phyloP scores from a whole-genome alignment of 2,797 vertebrate species.

The Sebastes matsubarae region DNA sequence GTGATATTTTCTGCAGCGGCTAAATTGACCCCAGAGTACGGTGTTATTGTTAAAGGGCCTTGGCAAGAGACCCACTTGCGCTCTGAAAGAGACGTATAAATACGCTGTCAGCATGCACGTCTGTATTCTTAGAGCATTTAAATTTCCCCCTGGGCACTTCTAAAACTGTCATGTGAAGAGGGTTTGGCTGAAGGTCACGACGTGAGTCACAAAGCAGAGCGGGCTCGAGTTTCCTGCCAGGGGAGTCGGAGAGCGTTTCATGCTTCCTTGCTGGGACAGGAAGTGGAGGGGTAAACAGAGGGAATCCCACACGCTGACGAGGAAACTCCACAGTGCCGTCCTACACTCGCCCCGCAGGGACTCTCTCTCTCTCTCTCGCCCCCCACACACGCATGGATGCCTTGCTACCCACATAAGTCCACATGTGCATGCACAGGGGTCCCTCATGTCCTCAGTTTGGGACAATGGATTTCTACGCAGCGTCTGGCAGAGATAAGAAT shows the following conservation, averaged over 20 bases:
- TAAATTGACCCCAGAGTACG: background rate
- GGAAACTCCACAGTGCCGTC: slow-evolving; percentile 66
- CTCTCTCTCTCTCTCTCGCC: slow-evolving; percentile 6
- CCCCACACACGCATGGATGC: background rate
- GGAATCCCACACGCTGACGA: slow-evolving; percentile 78
- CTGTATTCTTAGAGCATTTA: slow-evolving; percentile 38
- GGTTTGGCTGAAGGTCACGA: slow-evolving; percentile 65
- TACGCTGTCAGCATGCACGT: background rate
- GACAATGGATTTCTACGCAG: slow-evolving; percentile 22
- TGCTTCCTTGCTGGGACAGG: slow-evolving; percentile 74
- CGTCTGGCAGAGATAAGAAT: slow-evolving; percentile 31
- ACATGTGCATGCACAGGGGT: slow-evolving; percentile 6
- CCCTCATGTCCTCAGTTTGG: slow-evolving; percentile 23
- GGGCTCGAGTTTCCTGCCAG: slow-evolving; percentile 64
- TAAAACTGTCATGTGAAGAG: slow-evolving; percentile 37
- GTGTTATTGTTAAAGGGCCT: background rate
- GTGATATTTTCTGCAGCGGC: background rate
- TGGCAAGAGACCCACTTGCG: background rate
- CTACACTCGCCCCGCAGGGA: slow-evolving; percentile 45
- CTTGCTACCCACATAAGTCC: slow-evolving; percentile 8
- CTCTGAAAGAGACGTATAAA: background rate
- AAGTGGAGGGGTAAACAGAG: slow-evolving; percentile 78
- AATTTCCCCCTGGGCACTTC: slow-evolving; percentile 37
- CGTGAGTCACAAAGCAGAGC: slow-evolving; percentile 68
- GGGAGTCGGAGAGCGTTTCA: slow-evolving; percentile 48